Conservation (phyloP, 2,113 vertebrate species). For the Rissa tridactyla region DNA sequence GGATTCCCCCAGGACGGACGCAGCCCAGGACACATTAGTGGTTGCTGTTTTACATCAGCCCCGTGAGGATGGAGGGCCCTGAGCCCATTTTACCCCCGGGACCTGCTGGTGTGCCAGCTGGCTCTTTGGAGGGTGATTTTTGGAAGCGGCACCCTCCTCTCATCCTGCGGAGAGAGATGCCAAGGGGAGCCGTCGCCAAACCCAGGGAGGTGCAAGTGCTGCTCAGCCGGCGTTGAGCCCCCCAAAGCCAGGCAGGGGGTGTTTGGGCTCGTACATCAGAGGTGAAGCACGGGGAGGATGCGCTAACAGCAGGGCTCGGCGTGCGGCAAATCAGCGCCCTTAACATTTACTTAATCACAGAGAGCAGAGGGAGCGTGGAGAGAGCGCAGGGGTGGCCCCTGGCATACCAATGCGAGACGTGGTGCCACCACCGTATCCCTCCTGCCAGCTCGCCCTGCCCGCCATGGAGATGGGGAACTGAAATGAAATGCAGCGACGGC, state of each 20-base stretch:
- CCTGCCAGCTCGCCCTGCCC: neutral
- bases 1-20: neutral
- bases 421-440: neutral
- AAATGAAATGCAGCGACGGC: fast-evolving
- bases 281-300: fast-evolving
- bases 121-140: neutral
- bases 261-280: neutral
- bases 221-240: neutral
- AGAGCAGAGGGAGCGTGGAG: neutral
- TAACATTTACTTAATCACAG: neutral
- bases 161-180: fast-evolving
- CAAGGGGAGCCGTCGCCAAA: neutral
- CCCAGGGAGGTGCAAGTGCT: neutral
- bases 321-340: neutral
- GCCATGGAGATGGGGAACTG: neutral
- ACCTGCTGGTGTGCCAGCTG: neutral
- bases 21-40: neutral
- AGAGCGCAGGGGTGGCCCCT: neutral
- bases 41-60: neutral
- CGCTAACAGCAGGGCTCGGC: neutral
- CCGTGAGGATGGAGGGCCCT: neutral
- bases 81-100: neutral
- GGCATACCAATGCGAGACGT: neutral
- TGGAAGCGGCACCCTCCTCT: neutral
- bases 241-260: fast-evolving